Conservation (phyloP, 2,797 vertebrate species). For the Anas acuta region DNA sequence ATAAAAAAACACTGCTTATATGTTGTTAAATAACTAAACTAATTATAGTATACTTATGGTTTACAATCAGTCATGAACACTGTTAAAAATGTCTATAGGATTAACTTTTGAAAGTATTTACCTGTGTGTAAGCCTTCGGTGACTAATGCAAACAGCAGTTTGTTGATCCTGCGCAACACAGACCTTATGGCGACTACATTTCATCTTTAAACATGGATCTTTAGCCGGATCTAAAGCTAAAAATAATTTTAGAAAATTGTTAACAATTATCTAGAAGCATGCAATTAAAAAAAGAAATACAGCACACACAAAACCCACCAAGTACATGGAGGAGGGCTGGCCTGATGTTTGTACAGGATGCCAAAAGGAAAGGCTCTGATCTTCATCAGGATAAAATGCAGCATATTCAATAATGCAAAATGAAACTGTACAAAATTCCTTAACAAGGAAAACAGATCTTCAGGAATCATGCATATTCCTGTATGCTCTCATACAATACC, state of each 20-base stretch:
- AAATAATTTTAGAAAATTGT: conserved; percentile 63
- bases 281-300: neutral
- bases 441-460: neutral
- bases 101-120: conserved; percentile 72
- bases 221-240: conserved; percentile 91
- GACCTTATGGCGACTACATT: conserved; percentile 94
- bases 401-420: neutral
- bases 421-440: neutral
- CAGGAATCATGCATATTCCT: neutral
- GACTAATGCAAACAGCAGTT: conserved; percentile 91
- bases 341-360: neutral
- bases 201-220: conserved; percentile 96
- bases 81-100: neutral
- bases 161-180: conserved; percentile 92
- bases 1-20: neutral
- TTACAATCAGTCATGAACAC: neutral
- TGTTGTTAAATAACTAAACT: neutral
- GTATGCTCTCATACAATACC: neutral
- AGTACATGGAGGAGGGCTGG: fast-evolving
- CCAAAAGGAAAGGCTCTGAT: neutral
- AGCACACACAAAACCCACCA: neutral
- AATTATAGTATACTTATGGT: neutral
- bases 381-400: neutral
- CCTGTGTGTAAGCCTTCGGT: conserved; percentile 89
- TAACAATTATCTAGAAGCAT: conserved; percentile 26